Percentiles rank a stretch among this genome's conserved stretches.
Conservation (phyloP, 2,113 vertebrate genomes). For the Gymnorhina tibicen region DNA sequence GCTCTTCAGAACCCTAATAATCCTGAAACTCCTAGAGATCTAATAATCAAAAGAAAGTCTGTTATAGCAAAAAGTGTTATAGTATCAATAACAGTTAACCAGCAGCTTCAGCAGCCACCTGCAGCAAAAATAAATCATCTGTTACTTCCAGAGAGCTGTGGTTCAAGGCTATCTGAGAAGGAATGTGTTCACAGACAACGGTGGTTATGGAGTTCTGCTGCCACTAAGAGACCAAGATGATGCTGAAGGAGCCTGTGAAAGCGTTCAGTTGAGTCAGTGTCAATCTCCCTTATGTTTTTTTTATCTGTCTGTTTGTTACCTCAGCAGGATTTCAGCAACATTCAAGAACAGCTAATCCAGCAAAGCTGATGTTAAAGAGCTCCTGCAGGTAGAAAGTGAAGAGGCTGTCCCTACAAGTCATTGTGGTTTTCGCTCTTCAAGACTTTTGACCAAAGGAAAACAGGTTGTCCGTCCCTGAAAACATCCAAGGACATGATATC, state of each 20-base stretch:
- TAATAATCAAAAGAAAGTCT: constrained; percentile 6
- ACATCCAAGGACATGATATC: not conserved
- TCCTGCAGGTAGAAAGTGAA: not conserved
- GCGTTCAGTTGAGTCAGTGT: not conserved
- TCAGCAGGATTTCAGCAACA: not conserved
- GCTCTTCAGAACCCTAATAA: not conserved
- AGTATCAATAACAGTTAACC: constrained; percentile 5
- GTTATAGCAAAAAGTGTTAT: not conserved
- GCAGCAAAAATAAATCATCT: not conserved
- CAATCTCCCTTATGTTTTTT: not conserved
- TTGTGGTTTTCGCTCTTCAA: not conserved
- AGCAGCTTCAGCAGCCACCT: constrained; percentile 5
- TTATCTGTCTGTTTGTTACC: not conserved
- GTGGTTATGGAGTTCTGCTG: not conserved
- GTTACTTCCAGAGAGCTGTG: not conserved
- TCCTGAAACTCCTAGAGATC: not conserved
- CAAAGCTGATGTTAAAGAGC: not conserved
- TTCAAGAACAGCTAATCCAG: not conserved
- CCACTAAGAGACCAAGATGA: not conserved
- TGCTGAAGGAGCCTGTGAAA: not conserved
- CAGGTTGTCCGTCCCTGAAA: not conserved
- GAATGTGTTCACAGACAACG: not conserved
- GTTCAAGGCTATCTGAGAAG: not conserved
- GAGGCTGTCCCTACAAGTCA: not conserved
- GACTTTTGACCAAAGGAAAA: not conserved